phyloP scores from a whole-genome alignment of 2,888 invertebrate genomes.

The Idaea biselata region DNA sequence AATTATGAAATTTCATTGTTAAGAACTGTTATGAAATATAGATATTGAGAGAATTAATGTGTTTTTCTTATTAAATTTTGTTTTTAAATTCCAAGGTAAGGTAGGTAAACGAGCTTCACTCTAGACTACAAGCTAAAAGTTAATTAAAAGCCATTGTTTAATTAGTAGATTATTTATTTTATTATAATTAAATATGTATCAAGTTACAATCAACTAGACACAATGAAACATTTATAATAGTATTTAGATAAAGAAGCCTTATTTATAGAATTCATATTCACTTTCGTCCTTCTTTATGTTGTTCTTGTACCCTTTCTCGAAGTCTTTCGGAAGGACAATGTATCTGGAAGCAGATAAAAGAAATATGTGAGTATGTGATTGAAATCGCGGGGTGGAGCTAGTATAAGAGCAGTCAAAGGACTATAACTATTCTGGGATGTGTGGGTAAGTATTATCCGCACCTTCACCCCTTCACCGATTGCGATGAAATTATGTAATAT shows the following conservation, averaged over 20 bases:
- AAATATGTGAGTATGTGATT: background rate
- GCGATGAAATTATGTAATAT: too few species aligned
- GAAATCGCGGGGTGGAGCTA: background rate
- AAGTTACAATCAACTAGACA: slow-evolving; percentile 21
- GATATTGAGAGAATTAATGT: slow-evolving; percentile 56
- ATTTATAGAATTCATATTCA: slow-evolving; percentile 99
- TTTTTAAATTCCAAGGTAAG: slow-evolving; percentile 11
- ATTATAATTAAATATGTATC: slow-evolving; percentile 22
- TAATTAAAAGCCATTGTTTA: slow-evolving; percentile 13
- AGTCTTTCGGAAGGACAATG: slow-evolving; percentile 99
- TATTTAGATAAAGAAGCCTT: slow-evolving; percentile 57
- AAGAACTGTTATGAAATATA: slow-evolving; percentile 77
- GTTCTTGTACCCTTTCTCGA: slow-evolving; percentile 99
- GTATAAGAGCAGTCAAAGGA: too few species aligned
- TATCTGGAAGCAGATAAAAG: slow-evolving; percentile 77
- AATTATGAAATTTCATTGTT: slow-evolving; percentile 76
- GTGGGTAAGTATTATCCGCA: too few species aligned
- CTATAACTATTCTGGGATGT: too few species aligned
- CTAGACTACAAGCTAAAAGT: slow-evolving; percentile 9
- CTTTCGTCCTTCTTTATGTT: slow-evolving; percentile 99
- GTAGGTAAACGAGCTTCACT: background rate
- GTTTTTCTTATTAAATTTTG: slow-evolving; percentile 28
- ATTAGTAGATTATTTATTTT: slow-evolving; percentile 27
- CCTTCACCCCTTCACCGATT: too few species aligned
- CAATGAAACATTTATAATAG: slow-evolving; percentile 12